Percentiles rank a stretch among this genome's conserved stretches.
phyloP scores from a whole-genome alignment of 2,113 vertebrate genomes.

The Platichthys stellatus region DNA sequence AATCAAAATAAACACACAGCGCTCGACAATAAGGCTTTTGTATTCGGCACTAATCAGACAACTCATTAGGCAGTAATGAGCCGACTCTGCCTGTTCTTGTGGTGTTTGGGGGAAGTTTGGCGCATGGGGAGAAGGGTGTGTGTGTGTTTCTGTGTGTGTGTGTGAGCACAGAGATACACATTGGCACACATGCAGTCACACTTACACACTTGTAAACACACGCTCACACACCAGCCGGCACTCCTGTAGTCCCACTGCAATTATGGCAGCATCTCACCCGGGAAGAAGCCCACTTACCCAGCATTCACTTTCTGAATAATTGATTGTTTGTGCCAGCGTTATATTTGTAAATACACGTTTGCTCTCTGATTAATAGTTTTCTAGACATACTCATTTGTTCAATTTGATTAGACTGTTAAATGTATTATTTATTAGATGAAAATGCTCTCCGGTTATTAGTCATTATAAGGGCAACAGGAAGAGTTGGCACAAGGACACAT shows the following conservation, averaged over 20 bases:
- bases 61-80: constrained; percentile 83
- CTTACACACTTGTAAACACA: constrained; percentile 23
- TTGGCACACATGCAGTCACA: constrained; percentile 35
- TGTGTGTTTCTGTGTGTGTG: constrained; percentile 36
- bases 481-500: constrained; percentile 42
- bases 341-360: constrained; percentile 79
- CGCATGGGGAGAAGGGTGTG: constrained; percentile 60
- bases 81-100: constrained; percentile 72
- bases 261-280: constrained; percentile 82
- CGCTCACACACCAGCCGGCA: constrained; percentile 48
- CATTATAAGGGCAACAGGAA: constrained; percentile 61
- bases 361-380: constrained; percentile 80
- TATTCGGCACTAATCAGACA: constrained; percentile 80
- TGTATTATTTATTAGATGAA: constrained; percentile 79
- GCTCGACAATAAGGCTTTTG: constrained; percentile 77
- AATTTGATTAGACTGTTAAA: constrained; percentile 79
- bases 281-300: constrained; percentile 80
- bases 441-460: constrained; percentile 64
- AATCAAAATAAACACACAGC: constrained; percentile 81
- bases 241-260: constrained; percentile 79
- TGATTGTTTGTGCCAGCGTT: constrained; percentile 80
- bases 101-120: constrained; percentile 72
- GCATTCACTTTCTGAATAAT: constrained; percentile 82
- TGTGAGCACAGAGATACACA: constrained; percentile 35
- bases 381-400: constrained; percentile 80